Evolutionary conservation across 2,797 vertebrate species (phyloP).

Genomic region (Poliocrania exsul): DNA sequence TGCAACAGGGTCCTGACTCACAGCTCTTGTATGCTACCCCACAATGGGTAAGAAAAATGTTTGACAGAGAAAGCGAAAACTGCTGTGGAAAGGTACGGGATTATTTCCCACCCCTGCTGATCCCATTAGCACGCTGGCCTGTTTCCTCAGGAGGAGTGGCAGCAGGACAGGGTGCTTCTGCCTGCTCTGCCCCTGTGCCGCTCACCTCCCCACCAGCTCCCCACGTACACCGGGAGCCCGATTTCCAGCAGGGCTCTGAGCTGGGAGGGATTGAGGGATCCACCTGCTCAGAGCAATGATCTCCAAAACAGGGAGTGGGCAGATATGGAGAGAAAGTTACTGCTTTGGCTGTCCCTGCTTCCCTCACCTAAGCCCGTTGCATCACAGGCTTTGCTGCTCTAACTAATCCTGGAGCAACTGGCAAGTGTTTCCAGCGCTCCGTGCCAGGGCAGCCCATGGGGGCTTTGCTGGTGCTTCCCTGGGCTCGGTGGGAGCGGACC

Average conservation of each 20-base stretch:
- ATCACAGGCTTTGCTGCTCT: background rate
- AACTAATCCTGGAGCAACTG: background rate
- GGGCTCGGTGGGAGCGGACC: accelerated
- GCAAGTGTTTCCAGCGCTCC: accelerated
- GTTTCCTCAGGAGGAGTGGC: background rate
- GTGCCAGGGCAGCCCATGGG: background rate
- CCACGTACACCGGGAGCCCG: background rate
- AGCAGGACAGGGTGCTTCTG: accelerated
- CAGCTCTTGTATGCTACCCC: background rate
- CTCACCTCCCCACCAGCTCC: background rate
- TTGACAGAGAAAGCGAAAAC: background rate
- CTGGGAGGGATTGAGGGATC: background rate
- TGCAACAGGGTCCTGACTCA: background rate
- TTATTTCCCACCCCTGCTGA: background rate
- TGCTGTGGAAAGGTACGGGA: background rate
- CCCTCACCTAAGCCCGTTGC: background rate
- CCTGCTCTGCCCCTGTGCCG: background rate
- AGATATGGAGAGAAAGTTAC: background rate
- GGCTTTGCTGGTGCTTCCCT: background rate
- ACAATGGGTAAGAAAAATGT: background rate
- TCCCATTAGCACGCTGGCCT: background rate
- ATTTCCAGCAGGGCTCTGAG: background rate
- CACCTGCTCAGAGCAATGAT: accelerated
- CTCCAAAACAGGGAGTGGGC: background rate
- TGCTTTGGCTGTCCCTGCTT: background rate